These are phyloP conservation scores for Helobdella robusta DNA, from an alignment of 2,888 invertebrate genomes.

Conservation along the genomic window DNA sequence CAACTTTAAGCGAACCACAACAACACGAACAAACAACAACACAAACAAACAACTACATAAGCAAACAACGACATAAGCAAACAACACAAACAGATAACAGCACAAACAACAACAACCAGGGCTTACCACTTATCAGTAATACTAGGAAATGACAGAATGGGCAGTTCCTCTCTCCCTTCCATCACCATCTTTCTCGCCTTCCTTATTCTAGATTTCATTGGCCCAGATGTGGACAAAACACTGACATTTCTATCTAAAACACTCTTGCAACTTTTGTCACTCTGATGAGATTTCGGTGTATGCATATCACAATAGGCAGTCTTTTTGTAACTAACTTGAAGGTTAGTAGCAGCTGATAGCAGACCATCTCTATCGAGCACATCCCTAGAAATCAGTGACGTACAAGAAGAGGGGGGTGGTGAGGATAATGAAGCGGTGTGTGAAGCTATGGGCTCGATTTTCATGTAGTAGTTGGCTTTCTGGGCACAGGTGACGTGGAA, in stretches of 20 bases:
- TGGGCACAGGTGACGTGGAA: constrained; percentile 99
- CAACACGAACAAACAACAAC: too few species aligned
- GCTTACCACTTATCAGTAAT: constrained; percentile 55
- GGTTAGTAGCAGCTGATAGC: background rate
- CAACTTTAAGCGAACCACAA: too few species aligned
- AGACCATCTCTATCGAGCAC: background rate
- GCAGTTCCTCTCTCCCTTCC: constrained; percentile 77
- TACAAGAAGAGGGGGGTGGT: constrained; percentile 29
- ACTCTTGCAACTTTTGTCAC: background rate
- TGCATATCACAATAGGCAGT: constrained; percentile 92
- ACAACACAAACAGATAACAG: too few species aligned
- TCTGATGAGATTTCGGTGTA: constrained; percentile 57
- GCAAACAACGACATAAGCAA: too few species aligned
- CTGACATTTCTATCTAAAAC: background rate
- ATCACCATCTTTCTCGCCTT: constrained; percentile 76
- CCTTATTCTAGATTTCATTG: constrained; percentile 67
- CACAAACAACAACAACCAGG: too few species aligned
- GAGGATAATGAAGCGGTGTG: constrained; percentile 49
- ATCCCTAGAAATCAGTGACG: background rate
- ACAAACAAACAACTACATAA: too few species aligned
- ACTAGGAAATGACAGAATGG: constrained; percentile 84
- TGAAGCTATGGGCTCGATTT: constrained; percentile 75
- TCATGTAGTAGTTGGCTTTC: constrained; percentile 66
- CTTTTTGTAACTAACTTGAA: constrained; percentile 60
- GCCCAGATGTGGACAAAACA: background rate